phyloP scores from a whole-genome alignment of 2,797 vertebrate genomes.

The Neosilurus hyrtlii region DNA sequence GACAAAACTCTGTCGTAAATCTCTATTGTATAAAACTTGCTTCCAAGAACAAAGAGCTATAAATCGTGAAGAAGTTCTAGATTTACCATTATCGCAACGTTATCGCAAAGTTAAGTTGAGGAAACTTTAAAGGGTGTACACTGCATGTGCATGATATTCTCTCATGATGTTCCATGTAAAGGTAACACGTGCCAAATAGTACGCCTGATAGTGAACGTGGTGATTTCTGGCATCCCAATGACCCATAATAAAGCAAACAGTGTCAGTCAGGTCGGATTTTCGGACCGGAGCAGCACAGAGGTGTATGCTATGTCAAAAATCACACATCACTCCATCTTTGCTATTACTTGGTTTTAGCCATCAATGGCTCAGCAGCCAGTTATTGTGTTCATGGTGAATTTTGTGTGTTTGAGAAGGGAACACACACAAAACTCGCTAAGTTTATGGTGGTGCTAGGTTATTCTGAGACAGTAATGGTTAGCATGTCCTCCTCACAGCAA shows the following conservation, averaged over 20 bases:
- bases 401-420: neutral
- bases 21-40: neutral
- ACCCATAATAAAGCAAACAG: neutral
- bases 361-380: neutral
- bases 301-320: neutral
- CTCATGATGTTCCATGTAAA: neutral
- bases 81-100: neutral
- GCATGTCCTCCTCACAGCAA: no score
- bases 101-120: no score
- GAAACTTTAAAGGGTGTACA: neutral
- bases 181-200: neutral
- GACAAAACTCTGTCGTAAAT: neutral
- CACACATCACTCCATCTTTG: neutral
- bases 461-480: conserved; percentile 7
- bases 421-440: neutral
- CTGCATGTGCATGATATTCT: neutral
- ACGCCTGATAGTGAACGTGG: neutral
- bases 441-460: neutral
- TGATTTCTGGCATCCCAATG: no score
- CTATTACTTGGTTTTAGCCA: neutral
- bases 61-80: neutral
- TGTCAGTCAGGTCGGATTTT: no score
- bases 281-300: neutral
- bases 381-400: neutral
- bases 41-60: neutral